Conservation (phyloP, 2,113 vertebrate species). For the Archilochus colubris region DNA sequence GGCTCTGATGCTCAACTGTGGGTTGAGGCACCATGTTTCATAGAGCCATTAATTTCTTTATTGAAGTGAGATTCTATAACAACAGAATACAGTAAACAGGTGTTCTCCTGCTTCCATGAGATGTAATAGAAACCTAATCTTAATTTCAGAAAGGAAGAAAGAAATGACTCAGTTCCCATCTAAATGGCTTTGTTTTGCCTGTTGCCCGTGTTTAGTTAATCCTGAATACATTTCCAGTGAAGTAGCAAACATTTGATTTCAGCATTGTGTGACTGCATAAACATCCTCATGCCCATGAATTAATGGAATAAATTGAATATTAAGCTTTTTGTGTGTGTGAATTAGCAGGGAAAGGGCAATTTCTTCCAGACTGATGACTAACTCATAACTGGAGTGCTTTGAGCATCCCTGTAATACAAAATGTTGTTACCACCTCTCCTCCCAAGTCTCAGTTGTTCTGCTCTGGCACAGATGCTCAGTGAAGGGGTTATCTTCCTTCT, state of each 20-base stretch:
- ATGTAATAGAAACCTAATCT: not conserved
- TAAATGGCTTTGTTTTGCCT: not conserved
- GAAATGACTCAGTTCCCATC: not conserved
- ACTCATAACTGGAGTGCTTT: not conserved
- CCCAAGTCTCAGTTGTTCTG: not conserved
- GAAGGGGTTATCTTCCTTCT: not conserved
- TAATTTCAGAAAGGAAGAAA: not conserved
- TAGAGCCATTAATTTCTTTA: not conserved
- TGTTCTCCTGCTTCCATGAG: not conserved
- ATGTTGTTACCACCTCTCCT: not conserved
- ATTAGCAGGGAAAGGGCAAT: not conserved
- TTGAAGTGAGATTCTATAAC: not conserved
- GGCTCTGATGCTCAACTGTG: not conserved
- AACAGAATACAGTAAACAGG: not conserved
- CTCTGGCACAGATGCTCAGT: fast-evolving
- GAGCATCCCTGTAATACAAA: not conserved
- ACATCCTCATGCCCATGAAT: not conserved
- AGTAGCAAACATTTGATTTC: not conserved
- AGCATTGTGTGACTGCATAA: not conserved
- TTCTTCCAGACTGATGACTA: not conserved
- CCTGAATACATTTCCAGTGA: not conserved
- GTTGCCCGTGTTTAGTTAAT: not conserved
- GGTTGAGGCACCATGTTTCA: not conserved
- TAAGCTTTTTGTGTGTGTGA: not conserved
- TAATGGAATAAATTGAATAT: not conserved